These are phyloP conservation scores for Sebastolobus altivelis DNA, from an alignment of 2,797 vertebrate species.

Conservation along the genomic window DNA sequence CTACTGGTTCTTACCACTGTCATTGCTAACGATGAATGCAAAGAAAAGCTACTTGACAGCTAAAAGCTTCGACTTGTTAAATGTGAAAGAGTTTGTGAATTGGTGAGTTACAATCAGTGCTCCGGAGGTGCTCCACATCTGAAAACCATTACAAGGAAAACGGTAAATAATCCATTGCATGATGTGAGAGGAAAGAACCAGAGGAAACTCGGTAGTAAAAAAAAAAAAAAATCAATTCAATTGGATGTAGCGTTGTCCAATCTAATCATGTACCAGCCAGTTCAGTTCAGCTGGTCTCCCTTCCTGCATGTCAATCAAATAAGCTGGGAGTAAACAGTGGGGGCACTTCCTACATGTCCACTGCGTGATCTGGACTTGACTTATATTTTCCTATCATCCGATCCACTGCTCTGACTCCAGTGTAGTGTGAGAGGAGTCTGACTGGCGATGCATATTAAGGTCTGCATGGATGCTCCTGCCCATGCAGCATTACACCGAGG, in stretches of 20 bases:
- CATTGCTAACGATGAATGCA: neutral
- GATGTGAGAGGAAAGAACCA: conserved; percentile 3
- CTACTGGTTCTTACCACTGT: neutral
- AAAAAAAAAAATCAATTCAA: conserved; percentile 4
- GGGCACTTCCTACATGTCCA: conserved; percentile 1
- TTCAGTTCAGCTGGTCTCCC: conserved; percentile 2
- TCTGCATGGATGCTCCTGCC: conserved; percentile 11
- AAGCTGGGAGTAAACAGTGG: conserved; percentile 13
- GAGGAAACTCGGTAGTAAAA: conserved; percentile 4
- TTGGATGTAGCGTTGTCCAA: conserved; percentile 2
- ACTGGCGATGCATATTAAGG: conserved; percentile 16
- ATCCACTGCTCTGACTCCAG: conserved; percentile 1
- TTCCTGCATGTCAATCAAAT: conserved; percentile 31
- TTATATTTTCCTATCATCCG: neutral
- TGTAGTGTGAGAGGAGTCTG: conserved; percentile 2
- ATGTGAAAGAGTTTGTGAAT: neutral
- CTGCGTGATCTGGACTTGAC: neutral
- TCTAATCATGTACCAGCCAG: neutral
- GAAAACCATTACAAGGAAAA: conserved; percentile 18
- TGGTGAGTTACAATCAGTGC: neutral
- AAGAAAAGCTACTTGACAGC: conserved; percentile 5
- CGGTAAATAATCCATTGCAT: conserved; percentile 7
- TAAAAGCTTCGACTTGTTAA: neutral
- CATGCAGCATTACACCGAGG: conserved; percentile 6
- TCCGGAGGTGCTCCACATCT: conserved; percentile 24